Percentiles rank a stretch among this genome's conserved stretches.
Conservation (phyloP, 1,140 invertebrate genomes). For the Dendroctonus valens region DNA sequence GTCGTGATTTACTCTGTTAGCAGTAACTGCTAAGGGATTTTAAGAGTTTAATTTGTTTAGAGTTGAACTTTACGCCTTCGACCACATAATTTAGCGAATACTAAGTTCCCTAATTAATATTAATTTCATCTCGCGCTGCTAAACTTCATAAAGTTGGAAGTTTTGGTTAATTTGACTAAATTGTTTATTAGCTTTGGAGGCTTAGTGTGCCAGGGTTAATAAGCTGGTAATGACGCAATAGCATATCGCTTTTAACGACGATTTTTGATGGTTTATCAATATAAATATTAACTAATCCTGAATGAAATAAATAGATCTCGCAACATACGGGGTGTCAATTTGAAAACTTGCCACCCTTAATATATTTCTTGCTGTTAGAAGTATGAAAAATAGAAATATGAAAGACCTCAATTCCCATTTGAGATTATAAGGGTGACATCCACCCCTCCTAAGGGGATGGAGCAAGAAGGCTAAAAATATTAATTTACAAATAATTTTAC, state of each 20-base stretch:
- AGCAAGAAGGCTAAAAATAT: too few relatives aligned
- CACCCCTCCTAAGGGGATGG: too few relatives aligned
- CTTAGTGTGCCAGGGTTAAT: slow-evolving; percentile 1
- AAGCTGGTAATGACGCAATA: slow-evolving; percentile 13
- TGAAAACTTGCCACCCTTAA: too few relatives aligned
- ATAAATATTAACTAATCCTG: too few relatives aligned
- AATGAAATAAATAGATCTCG: too few relatives aligned
- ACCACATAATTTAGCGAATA: slow-evolving; percentile 24
- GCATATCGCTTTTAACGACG: background rate
- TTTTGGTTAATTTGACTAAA: slow-evolving; percentile 25
- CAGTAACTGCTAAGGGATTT: slow-evolving; percentile 13
- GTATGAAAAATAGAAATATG: too few relatives aligned
- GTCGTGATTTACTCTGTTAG: slow-evolving; percentile 14
- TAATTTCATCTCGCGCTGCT: slow-evolving; percentile 25
- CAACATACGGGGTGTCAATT: too few relatives aligned
- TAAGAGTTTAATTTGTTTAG: slow-evolving; percentile 25
- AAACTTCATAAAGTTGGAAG: slow-evolving; percentile 22
- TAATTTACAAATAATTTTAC: too few relatives aligned
- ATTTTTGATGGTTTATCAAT: too few relatives aligned
- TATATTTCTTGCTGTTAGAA: too few relatives aligned
- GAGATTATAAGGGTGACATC: too few relatives aligned
- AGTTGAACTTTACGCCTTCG: slow-evolving; percentile 19
- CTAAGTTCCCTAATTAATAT: slow-evolving; percentile 27
- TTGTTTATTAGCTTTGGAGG: slow-evolving; percentile 18
- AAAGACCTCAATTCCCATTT: too few relatives aligned